Base-by-base conservation (phyloP, 2,888 invertebrate species). In the Pemphredon lugubris region DNA sequence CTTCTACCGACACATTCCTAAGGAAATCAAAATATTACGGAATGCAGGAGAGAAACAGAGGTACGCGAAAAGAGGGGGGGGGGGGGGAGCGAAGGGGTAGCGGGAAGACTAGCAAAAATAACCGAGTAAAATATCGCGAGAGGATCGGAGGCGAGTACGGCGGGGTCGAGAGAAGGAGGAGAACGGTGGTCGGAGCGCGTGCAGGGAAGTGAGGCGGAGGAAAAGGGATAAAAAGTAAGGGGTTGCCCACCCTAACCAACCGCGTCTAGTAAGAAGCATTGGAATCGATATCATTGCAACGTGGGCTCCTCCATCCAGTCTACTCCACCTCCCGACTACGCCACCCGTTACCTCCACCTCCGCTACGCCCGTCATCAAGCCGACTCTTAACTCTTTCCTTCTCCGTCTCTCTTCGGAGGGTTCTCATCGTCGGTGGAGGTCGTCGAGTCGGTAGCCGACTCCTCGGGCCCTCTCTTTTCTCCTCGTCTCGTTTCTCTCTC, bases 211-310 rank as follows among this genome's bases (percentile, higher is more conserved):
- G 80, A 83, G 83, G 80, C 77, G 81, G 81, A 79, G 84, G 84
- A 84, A 86, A 86, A 87, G 87, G 88, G 86, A 86, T 88, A 87
- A 88, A 86, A 88, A 88, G 86, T 87, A 88, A 87, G 89, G 87
- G 87, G 87, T 88, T 87, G 87, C 86, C 88, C 85, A 83, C 87
- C 88, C 88, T 84, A 84, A 84, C 82, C 84, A 85, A 87, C 86
- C 84, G 83, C 86, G 87, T 85, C 86, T 87, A 86, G 86, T 88
- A 89, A 89, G 89, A 85, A 89, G 88, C 89, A 89, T 88, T 88
- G 88, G 86, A 89, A 89, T 89, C 89, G 87, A 89, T 89, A 89
- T 87, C 89, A 88, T 89, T 89, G 89, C 89, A 89, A 89, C 88
- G 87, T 84, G 84, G 83, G 83, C 82, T 84, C 84, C 84, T 84